Evolutionary conservation across 2,113 vertebrate genomes (phyloP).

Genomic region (Turdus rufiventris): DNA sequence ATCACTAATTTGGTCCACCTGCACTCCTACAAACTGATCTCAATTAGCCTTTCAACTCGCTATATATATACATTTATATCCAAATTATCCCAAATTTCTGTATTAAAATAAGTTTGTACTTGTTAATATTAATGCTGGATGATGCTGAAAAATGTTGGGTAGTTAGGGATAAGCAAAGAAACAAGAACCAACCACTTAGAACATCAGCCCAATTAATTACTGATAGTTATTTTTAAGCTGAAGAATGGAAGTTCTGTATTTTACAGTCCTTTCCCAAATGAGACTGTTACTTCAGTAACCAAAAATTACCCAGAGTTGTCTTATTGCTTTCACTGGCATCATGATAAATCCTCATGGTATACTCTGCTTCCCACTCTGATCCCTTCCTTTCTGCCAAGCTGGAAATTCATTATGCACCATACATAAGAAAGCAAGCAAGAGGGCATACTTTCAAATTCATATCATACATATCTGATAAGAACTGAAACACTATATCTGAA

Average conservation of each 20-base stretch:
- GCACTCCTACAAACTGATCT: background rate
- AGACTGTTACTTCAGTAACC: background rate
- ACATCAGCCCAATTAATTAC: background rate
- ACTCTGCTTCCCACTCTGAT: constrained; percentile 6
- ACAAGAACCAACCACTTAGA: background rate
- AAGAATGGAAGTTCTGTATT: background rate
- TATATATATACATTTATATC: background rate
- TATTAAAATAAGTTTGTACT: background rate
- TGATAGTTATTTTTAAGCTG: background rate
- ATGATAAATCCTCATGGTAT: constrained; percentile 19
- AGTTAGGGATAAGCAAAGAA: background rate
- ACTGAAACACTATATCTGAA: constrained; percentile 36
- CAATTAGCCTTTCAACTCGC: background rate
- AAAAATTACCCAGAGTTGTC: constrained; percentile 5
- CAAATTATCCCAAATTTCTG: background rate
- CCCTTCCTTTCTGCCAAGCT: constrained; percentile 13
- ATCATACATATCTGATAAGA: constrained; percentile 41
- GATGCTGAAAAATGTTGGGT: background rate
- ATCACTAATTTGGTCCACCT: background rate
- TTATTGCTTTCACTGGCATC: background rate
- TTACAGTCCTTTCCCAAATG: background rate
- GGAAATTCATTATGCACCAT: constrained; percentile 45
- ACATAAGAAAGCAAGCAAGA: constrained; percentile 34
- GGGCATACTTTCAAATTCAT: constrained; percentile 49
- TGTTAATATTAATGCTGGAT: background rate